A percentile compares a stretch with the other conserved stretches of the same genome.
Conservation (phyloP, 2,113 vertebrate genomes). For the Otocyon megalotis region DNA sequence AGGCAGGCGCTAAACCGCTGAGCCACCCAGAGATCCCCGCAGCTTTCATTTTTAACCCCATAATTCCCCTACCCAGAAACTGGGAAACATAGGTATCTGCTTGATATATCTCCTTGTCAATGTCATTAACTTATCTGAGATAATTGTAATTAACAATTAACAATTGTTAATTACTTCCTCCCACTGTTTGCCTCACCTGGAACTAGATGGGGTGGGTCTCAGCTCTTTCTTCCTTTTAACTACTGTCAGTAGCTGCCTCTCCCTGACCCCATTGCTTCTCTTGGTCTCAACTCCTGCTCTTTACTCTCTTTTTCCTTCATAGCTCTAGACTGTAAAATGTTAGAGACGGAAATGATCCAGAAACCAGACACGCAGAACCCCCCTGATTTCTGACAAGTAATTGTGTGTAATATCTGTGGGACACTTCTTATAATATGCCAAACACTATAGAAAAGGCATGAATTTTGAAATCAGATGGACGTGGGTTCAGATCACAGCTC, state of each 20-base stretch:
- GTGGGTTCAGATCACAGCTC: neutral
- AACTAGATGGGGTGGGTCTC: neutral
- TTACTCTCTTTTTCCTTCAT: neutral
- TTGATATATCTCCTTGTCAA: neutral
- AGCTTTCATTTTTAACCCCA: neutral
- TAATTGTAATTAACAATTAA: neutral
- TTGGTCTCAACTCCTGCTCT: neutral
- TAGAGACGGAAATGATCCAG: neutral
- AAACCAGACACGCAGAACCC: neutral
- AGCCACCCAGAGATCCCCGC: no score
- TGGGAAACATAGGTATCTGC: neutral
- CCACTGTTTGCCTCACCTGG: neutral
- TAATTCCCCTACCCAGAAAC: neutral
- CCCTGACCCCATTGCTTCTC: neutral
- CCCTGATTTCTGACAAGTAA: neutral
- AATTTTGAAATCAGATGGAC: constrained; percentile 26
- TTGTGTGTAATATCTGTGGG: neutral
- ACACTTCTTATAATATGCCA: neutral
- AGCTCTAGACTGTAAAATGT: neutral
- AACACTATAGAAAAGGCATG: neutral
- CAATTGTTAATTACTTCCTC: neutral
- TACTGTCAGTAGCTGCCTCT: neutral
- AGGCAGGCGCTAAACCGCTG: no score
- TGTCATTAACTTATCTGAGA: neutral
- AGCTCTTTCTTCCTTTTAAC: neutral